Base-by-base conservation (phyloP, 2,888 invertebrate genomes). In the Ashinkailepas kermadecensis region DNA sequence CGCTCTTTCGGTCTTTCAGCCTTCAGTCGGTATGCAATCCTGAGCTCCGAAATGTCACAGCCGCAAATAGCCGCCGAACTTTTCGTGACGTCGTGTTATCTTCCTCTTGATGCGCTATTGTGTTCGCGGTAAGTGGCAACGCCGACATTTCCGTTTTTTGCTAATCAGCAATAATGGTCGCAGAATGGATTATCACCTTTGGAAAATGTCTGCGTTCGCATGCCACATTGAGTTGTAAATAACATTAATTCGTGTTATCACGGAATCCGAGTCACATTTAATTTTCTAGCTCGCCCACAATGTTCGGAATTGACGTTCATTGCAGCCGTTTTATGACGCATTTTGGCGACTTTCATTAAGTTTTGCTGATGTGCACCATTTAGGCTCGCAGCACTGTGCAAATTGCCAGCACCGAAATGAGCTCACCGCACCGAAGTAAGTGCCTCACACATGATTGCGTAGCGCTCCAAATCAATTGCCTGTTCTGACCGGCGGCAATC, bases 281-380 rank as follows among this genome's bases (percentile, higher is more conserved):
- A 74, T 74, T 74, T 74, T 74, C 15, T 23, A 0, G 23, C 54
- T 54, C 15, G 18, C 54, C 74, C 56, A 13, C 74, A 74, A 56
- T 74, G 74, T 21, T 21, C 12, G 56, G 56, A 56, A 74, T 74
- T 74, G 54, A 74, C 56, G 74, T 74, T 74, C 54, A 74, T 74
- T 74, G 74, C 21, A 21, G 15, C 56, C 74, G 74, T 12, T 74
- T 74, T 74, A 74, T 74, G 74, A 74, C 74, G 74, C 56, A 56
- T 74, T 74, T 74, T 74, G 74, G 74, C 21, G 74, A 74, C 74
- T 74, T 74, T 74, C 74, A 74, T 74, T 74, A 74, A 74, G 74
- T 56, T 74, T 54, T 74, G 54, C 56, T 56, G 74, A 23, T 74
- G 74, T 74, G 56, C 74, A 74, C 74, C 6, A 74, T 74, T 74